These are phyloP conservation scores for Trachops cirrhosus DNA, from an alignment of 2,797 vertebrate species.

Conservation along the genomic window DNA sequence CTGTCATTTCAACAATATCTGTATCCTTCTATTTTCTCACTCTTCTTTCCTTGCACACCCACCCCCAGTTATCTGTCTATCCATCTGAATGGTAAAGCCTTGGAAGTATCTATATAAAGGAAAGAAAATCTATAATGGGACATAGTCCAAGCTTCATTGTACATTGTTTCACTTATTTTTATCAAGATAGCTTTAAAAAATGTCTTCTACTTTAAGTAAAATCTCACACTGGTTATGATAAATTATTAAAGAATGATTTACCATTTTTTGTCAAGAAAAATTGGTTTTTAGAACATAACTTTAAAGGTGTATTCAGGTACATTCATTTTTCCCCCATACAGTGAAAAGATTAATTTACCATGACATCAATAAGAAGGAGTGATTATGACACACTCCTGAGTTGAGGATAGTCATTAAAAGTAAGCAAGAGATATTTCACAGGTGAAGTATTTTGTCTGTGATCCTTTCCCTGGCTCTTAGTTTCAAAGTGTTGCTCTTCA, in stretches of 20 bases:
- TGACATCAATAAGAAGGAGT: conserved; percentile 64
- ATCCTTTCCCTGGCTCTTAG: conserved; percentile 43
- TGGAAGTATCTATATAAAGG: not conserved
- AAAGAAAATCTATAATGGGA: not conserved
- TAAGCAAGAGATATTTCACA: conserved; percentile 66
- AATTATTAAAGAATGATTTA: conserved; percentile 54
- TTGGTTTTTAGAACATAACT: conserved; percentile 58
- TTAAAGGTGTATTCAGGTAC: conserved; percentile 43
- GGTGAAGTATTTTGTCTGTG: conserved; percentile 65
- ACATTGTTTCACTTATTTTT: conserved; percentile 43
- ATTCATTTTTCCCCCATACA: conserved; percentile 3
- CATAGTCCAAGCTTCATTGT: not conserved
- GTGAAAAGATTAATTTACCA: conserved; percentile 67
- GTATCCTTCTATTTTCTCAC: not conserved
- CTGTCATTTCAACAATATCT: not conserved
- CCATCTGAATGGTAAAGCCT: not conserved
- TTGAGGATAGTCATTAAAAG: conserved; percentile 58
- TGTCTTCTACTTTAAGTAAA: conserved; percentile 15
- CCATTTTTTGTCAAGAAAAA: conserved; percentile 57
- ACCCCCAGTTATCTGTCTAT: not conserved
- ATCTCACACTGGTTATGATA: conserved; percentile 36
- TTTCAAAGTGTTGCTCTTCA: conserved; percentile 56
- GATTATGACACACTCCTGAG: conserved; percentile 62
- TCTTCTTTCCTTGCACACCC: fast-evolving
- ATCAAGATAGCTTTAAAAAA: conserved; percentile 49